phyloP scores from a whole-genome alignment of 2,797 vertebrate genomes.

The Peromyscus nudipes region DNA sequence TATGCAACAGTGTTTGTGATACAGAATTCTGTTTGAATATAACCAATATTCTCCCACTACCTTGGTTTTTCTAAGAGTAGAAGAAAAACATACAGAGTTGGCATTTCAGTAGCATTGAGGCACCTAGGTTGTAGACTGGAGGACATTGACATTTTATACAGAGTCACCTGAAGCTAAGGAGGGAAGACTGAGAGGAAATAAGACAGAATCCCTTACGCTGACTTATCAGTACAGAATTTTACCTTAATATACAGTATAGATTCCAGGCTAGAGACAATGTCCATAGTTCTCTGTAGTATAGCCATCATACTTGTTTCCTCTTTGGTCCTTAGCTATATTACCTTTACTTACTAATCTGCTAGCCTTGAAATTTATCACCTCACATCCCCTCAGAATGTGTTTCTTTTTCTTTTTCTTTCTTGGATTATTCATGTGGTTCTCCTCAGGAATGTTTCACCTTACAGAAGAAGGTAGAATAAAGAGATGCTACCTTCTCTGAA shows the following conservation, averaged over 20 bases:
- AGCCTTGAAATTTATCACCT: slow-evolving; percentile 6
- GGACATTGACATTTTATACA: not conserved
- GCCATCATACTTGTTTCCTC: not conserved
- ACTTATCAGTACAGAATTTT: not conserved
- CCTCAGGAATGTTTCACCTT: slow-evolving; percentile 22
- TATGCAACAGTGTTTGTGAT: not conserved
- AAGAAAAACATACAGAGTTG: not conserved
- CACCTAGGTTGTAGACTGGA: not conserved
- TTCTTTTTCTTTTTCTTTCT: slow-evolving; percentile 27
- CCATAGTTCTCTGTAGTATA: no score
- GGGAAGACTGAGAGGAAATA: not conserved
- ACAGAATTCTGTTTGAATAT: not conserved
- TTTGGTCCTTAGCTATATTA: not conserved
- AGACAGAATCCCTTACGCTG: not conserved
- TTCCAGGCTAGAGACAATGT: not conserved
- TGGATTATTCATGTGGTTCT: slow-evolving; percentile 33
- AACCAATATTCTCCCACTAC: not conserved
- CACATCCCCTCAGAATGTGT: slow-evolving; percentile 16
- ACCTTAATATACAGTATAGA: not conserved
- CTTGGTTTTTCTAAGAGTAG: not conserved
- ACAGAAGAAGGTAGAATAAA: not conserved
- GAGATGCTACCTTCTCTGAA: not conserved
- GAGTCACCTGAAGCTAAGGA: not conserved
- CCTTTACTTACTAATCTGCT: not conserved
- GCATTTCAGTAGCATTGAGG: not conserved